Conservation (phyloP, 1,140 invertebrate species). For the Batillaria attramentaria region DNA sequence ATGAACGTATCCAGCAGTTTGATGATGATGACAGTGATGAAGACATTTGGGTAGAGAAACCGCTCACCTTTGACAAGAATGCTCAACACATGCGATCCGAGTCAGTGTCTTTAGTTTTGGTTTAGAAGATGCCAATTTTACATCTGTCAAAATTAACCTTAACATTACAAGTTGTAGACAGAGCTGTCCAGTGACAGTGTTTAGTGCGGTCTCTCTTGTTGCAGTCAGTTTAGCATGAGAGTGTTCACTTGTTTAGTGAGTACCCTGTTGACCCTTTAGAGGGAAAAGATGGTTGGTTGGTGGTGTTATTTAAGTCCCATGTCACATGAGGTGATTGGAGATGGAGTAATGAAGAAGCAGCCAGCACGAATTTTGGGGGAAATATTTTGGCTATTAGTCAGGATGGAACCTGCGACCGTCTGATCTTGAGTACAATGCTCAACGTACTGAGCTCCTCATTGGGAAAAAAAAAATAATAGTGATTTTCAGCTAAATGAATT, state of each 20-base stretch:
- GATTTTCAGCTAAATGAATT: no score
- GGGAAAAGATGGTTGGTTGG: no score
- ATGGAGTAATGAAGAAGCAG: no score
- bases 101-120: constrained; percentile 43
- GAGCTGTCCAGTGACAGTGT: neutral
- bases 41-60: constrained; percentile 74
- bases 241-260: no score
- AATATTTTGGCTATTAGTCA: no score
- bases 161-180: neutral
- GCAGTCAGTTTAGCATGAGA: neutral
- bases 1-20: constrained; percentile 72
- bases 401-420: no score
- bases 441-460: neutral
- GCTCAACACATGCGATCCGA: constrained; percentile 54
- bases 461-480: no score
- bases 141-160: neutral
- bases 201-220: neutral
- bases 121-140: no score
- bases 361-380: no score
- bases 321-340: no score
- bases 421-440: neutral
- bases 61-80: constrained; percentile 60
- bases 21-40: constrained; percentile 74
- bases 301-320: no score
- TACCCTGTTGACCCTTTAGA: no score